Conservation (phyloP, 2,888 invertebrate genomes). For the Morpho deidamia region DNA sequence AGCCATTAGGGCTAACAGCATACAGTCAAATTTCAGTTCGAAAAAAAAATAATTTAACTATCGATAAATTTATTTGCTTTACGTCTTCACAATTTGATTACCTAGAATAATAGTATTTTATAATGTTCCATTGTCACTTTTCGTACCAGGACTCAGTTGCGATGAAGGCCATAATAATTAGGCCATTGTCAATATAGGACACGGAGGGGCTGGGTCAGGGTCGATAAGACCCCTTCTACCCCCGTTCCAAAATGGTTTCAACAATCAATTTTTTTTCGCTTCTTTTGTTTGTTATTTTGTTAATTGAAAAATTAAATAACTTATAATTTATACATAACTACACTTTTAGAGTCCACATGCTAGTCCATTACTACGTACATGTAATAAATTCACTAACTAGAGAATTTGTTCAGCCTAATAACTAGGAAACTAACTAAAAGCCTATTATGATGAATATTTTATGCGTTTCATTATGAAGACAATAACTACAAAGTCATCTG, state of each 20-base stretch:
- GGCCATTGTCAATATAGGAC: conserved; percentile 60
- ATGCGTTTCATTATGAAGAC: no score
- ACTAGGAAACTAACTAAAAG: no score
- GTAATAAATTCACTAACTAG: background rate
- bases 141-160: conserved; percentile 42
- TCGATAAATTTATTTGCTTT: background rate
- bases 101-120: background rate
- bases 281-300: no score
- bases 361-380: no score
- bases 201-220: conserved; percentile 55
- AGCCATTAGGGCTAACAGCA: no score
- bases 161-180: conserved; percentile 61
- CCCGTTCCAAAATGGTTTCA: conserved; percentile 8
- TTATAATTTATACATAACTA: no score
- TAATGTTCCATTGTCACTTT: conserved; percentile 15
- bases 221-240: conserved; percentile 29
- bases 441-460: no score
- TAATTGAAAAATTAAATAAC: no score
- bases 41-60: no score
- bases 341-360: no score
- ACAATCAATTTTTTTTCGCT: background rate
- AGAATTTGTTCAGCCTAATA: no score
- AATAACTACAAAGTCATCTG: background rate
- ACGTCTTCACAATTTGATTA: background rate
- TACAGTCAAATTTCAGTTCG: no score